Evolutionary conservation across 1,140 invertebrate genomes (phyloP).

Genomic region (Oppia nitens): DNA sequence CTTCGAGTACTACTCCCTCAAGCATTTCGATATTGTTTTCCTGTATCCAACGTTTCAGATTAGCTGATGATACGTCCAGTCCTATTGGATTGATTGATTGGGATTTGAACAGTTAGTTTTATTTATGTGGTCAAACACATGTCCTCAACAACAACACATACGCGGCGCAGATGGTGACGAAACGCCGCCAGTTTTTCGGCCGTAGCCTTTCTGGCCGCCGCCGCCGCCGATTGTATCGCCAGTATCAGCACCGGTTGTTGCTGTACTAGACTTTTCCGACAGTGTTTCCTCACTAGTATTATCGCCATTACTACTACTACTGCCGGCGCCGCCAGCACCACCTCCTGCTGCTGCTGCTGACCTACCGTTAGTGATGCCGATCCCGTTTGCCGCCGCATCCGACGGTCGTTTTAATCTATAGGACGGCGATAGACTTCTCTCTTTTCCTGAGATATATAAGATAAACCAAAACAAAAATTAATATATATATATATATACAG

Average conservation of each 20-base stretch:
- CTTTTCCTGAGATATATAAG: no score
- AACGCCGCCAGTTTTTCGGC: background rate
- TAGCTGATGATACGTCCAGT: slow-evolving; percentile 33
- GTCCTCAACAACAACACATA: background rate
- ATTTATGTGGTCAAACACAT: background rate
- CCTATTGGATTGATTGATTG: slow-evolving; percentile 14
- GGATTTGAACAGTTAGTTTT: background rate
- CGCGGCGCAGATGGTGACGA: background rate
- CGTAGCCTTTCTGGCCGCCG: background rate
- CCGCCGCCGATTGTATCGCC: background rate
- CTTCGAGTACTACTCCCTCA: slow-evolving; percentile 68
- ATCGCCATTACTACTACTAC: slow-evolving; percentile 2
- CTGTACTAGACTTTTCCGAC: background rate
- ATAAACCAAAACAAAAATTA: no score
- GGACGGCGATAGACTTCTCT: background rate
- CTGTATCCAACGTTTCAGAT: slow-evolving; percentile 79
- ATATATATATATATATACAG: no score
- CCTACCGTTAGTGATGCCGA: background rate
- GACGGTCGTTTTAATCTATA: background rate
- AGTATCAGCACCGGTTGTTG: no score
- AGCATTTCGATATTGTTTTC: slow-evolving; percentile 63
- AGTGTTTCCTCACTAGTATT: slow-evolving; percentile 6
- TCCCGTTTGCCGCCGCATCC: background rate
- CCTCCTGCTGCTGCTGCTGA: background rate
- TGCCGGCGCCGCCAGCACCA: background rate